Base-by-base conservation (phyloP, 2,113 vertebrate species). In the Tragelaphus scriptus region DNA sequence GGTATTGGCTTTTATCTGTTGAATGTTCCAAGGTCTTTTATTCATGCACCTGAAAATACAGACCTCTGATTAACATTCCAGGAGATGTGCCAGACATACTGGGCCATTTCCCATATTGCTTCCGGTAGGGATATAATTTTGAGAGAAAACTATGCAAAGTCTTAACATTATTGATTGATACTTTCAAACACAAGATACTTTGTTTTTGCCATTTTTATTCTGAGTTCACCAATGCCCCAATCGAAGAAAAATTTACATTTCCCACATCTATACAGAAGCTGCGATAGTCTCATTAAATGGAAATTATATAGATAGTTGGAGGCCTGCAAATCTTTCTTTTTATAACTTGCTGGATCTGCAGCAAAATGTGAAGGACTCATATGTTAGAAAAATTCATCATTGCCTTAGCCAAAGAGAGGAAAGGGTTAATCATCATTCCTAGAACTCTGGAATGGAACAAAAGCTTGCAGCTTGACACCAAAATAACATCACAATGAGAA, bases 1-100 rank as follows among this genome's bases (percentile, higher is more conserved):
- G 95, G 56, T 98, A 95, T 92, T 96, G 80, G 90, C 91, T 98
- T 98, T 98, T 97, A 97, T 97, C 96, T 97, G 47, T 91, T 85
- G 65, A 92, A 53, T 90, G 88, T 89, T 51, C 87, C 16, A 15
- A 86, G 81, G 40, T 71, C 68, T 75, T 95, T 90, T 94, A 97
- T 91, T 93, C 80, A 59, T 91, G 86, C 5, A 84, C 40, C 58
- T 96, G 88, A 90, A 96, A 94, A 94, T 75, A 59, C 26, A 98
- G 75, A 75, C 79, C 15, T 96, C 88, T 88, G 68, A 85, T 96
- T 94, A 86, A 63, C 59, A 89, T 88, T 89, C 61, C 93, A n/a
- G 55, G 49, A 71, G 47, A 59, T 87, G 2, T 91, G 65, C 16
- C 79, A 87, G 85, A 88, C 88, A 96, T 88, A 86, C 16, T 3